Base-by-base conservation (phyloP, 2,888 invertebrate species). In the Cantharis lateralis region DNA sequence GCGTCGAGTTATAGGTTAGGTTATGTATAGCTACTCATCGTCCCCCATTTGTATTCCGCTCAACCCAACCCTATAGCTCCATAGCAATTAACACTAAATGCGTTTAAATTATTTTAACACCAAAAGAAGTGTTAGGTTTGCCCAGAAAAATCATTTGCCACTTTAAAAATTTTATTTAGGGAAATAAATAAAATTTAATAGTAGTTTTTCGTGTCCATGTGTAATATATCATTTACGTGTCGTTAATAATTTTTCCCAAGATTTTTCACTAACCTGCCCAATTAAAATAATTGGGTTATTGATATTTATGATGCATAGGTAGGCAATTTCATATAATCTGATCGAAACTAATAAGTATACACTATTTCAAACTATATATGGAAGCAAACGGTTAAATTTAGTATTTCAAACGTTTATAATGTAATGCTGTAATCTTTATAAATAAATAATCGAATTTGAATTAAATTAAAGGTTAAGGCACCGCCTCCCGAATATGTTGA, bases 181-280 rank as follows among this genome's bases (percentile, higher is more conserved):
- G 48, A n/a, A 48, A 48, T 48, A 66, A 81, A 81, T 81, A 80
- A 78, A 81, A 80, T 81, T 78, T 81, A 79, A 81, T 81, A 79
- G 80, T 71, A 20, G 71, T 75, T 77, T 81, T 26, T 72, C 81
- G 81, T 81, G 81, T 74, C 70, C 76, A 70, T 78, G 32, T 66
- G 71, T 71, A 71, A 80, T 81, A 73, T 75, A 76, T 81, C 79
- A 81, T 74, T 71, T 64, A 76, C 74, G 76, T 78, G 77, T 79
- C 79, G 75, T 76, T 78, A 63, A 74, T 75, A 77, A 80, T 78
- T 78, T 79, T 80, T 78, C 70, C 63, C 69, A 70, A 70, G 72
- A 70, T 79, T 72, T 74, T 79, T 76, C 70, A 78, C 70, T 77
- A 70, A 69, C 24, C 71, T 15, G 64, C 70, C 62, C 73, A 79